Base-by-base conservation (phyloP, 2,797 vertebrate species). In the Oreonectes daqikongensis region DNA sequence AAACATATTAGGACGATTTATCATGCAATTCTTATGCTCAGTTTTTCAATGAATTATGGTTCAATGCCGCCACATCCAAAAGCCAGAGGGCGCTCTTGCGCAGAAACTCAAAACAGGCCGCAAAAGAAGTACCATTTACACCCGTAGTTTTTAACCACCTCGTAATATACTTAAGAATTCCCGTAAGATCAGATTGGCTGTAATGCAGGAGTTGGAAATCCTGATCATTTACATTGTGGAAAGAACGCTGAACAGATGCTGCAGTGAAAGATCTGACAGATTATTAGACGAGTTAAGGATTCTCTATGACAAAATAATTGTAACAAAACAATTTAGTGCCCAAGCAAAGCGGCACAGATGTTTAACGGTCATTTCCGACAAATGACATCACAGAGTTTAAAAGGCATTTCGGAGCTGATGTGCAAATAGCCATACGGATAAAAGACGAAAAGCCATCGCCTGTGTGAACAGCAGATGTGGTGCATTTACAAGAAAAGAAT, bases 341-440 rank as follows among this genome's bases (percentile, higher is more conserved):
- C 4, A 1, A 8, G 55, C 14, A 3, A 26, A 28, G 24, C 14
- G 4, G 53, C 26, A 15, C 26, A 57, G 55, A 26, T 57, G 55
- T 57, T 57, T 28, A 57, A 57, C 26, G 55, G 55, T 57, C 55
- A 30, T 57, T 57, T 57, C 12, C 26, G 4, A 57, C 53, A 55
- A 26, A 26, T 55, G 53, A 55, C 53, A 28, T 57, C 53, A 57
- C 12, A 14, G 24, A 57, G 55, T 17, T 57, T 28, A 15, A 28
- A 28, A 9, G 2, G 24, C 26, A 28, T 28, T 57, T 55, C 17
- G 14, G 26, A 28, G 26, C 14, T 28, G 26, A 57, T 28, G 55
- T 30, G 55, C 24, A 28, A 57, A 28, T 26, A 28, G 24, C 2
- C 55, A 28, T 7, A 28, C 55, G 14, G 24, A 7, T 28, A 28